Base-by-base conservation (phyloP, 2,797 vertebrate genomes). In the Eutrigla gurnardus region DNA sequence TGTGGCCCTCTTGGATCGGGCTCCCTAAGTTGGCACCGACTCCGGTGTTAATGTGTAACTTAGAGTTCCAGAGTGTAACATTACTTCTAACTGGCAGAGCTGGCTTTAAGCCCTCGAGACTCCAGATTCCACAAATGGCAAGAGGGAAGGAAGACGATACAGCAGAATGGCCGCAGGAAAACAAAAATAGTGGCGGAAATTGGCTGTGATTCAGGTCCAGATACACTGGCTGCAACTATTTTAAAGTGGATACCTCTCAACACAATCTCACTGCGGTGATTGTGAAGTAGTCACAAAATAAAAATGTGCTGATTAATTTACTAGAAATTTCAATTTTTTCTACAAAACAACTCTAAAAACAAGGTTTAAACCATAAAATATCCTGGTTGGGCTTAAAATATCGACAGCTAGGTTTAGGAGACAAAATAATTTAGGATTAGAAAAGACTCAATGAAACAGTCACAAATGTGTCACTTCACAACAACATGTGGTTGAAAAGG, bases 21-120 rank as follows among this genome's bases (percentile, higher is more conserved):
- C 43, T 43, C 3, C 45, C 25, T 2, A 12, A 43, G 54, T 57
- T 81, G 83, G 69, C 82, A 6, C 61, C 0, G 32, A 11, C 65
- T 52, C 54, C 3, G 47, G 63, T 42, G 70, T 70, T 57, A 73
- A 70, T 80, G 77, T 6, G 17, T 62, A 18, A 70, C 68, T 74
- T 25, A 25, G 25, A 25, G 25, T 25, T 25, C 25, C 2, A 25
- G 25, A 25, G 25, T 65, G 67, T 79, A 58, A 40, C 71, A 46
- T 78, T 65, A 64, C 73, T 63, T 69, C 63, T 18, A 18, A 60
- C 63, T 77, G 70, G 11, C 35, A 35, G 54, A 52, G 67, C 66
- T 11, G 32, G 72, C 11, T 37, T 8, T 32, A 70, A 67, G 17
- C 80, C 64, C 11, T 14, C 3, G 53, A 70, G 63, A 65, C 35